Percentiles rank a stretch among this genome's conserved stretches.
Evolutionary conservation across 1,140 invertebrate species (phyloP).

Genomic region (Drosophila takahashii): DNA sequence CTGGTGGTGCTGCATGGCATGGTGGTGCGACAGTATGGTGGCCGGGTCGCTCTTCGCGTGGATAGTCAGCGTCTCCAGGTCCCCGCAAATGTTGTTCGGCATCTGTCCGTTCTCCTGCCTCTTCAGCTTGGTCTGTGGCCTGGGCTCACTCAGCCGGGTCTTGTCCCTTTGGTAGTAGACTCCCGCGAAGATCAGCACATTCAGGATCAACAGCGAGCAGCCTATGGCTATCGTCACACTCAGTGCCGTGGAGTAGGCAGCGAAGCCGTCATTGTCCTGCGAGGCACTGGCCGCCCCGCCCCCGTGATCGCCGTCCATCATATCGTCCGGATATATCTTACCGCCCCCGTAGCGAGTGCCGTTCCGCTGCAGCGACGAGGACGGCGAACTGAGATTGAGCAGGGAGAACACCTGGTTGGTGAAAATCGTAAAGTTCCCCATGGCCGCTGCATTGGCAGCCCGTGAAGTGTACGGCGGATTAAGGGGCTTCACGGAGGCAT

Average conservation of each 20-base stretch:
- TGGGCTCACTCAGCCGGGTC: slow-evolving; percentile 88
- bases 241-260: slow-evolving; percentile 94
- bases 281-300: slow-evolving; percentile 85
- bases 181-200: slow-evolving; percentile 96
- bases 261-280: slow-evolving; percentile 93
- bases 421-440: slow-evolving; percentile 82
- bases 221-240: slow-evolving; percentile 98
- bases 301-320: slow-evolving; percentile 81
- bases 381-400: slow-evolving; percentile 80
- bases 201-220: slow-evolving; percentile 94
- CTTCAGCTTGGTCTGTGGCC: slow-evolving; percentile 87
- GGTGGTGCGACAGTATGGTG: slow-evolving; percentile 88
- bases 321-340: slow-evolving; percentile 74
- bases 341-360: slow-evolving; percentile 59
- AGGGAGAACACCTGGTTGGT: slow-evolving; percentile 83
- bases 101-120: slow-evolving; percentile 93
- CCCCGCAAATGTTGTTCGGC: slow-evolving; percentile 93
- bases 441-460: slow-evolving; percentile 84
- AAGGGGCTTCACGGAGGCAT: slow-evolving; percentile 85
- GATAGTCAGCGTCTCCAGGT: slow-evolving; percentile 89
- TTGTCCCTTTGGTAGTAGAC: slow-evolving; percentile 97
- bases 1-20: slow-evolving; percentile 90
- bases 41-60: slow-evolving; percentile 89
- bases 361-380: slow-evolving; percentile 77
- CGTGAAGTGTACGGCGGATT: slow-evolving; percentile 84